Evolutionary conservation across 2,113 vertebrate genomes (phyloP).

Genomic region (Lophochroa leadbeateri): DNA sequence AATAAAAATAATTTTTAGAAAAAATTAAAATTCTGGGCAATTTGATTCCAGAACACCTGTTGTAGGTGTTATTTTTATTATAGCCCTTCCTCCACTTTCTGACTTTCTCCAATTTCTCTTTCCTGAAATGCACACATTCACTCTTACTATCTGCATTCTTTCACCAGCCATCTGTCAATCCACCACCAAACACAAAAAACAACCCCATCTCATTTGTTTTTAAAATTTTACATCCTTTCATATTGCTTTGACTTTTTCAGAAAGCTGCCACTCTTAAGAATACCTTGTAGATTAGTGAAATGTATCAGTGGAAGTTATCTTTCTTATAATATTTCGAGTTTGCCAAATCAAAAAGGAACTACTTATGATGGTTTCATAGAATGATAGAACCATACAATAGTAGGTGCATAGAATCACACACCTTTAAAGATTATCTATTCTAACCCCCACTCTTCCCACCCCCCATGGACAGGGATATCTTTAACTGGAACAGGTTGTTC

Average conservation of each 20-base stretch:
- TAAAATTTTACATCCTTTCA: constrained; percentile 35
- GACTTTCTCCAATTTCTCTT: not conserved
- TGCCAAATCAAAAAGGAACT: not conserved
- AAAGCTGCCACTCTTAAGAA: constrained; percentile 24
- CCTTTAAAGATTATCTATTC: not conserved
- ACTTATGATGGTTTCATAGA: not conserved
- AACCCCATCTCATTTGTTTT: constrained; percentile 17
- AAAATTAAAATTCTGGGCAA: not conserved
- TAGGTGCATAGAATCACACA: not conserved
- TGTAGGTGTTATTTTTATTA: not conserved
- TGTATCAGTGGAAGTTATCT: not conserved
- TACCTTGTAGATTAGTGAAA: not conserved
- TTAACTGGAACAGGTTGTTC: not conserved
- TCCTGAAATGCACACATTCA: not conserved
- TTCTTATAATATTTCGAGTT: not conserved
- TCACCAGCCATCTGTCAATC: constrained; percentile 43
- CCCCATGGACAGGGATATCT: not conserved
- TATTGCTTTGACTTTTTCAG: not conserved
- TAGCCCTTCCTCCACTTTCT: not conserved
- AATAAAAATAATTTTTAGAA: not conserved
- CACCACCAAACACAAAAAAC: not conserved
- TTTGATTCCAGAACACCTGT: not conserved
- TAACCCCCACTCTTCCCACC: accelerated
- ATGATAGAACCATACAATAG: not conserved
- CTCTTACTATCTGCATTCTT: constrained; percentile 7